A percentile compares a stretch with the other conserved stretches of the same genome.
Evolutionary conservation across 2,888 invertebrate species (phyloP).

Genomic region (Agrotis clavis): DNA sequence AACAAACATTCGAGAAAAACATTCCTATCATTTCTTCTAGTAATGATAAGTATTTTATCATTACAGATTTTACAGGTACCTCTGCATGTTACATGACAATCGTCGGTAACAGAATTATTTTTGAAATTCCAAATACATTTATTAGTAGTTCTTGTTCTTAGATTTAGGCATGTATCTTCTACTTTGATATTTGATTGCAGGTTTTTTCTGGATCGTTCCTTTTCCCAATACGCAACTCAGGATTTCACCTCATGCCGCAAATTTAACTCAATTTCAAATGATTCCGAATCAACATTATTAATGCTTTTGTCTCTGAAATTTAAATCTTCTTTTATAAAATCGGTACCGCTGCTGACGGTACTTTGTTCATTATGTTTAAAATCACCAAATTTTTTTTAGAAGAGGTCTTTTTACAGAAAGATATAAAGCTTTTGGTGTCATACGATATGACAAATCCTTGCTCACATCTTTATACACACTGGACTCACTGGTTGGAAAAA

Average conservation of each 20-base stretch:
- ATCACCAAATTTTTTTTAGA: slow-evolving; percentile 1
- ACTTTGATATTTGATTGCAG: not conserved
- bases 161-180: slow-evolving; percentile 3
- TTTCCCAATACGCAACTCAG: not conserved
- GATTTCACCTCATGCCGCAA: not conserved
- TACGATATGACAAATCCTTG: not conserved
- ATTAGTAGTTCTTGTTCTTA: not conserved
- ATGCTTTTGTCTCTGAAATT: not conserved
- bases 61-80: too few relatives aligned
- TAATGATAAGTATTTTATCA: slow-evolving; percentile 3
- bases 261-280: slow-evolving; percentile 2
- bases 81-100: too few relatives aligned
- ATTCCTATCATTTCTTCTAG: not conserved
- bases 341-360: not conserved
- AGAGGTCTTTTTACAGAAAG: slow-evolving; percentile 1
- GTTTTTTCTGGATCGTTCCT: not conserved
- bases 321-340: not conserved
- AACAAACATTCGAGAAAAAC: not conserved
- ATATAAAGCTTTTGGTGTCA: too few relatives aligned
- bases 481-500: too few relatives aligned
- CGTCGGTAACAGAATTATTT: not conserved
- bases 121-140: slow-evolving; percentile 9
- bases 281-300: not conserved
- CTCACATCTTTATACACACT: not conserved
- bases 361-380: not conserved